phyloP scores from a whole-genome alignment of 2,888 invertebrate genomes.

The Pyralis farinalis region DNA sequence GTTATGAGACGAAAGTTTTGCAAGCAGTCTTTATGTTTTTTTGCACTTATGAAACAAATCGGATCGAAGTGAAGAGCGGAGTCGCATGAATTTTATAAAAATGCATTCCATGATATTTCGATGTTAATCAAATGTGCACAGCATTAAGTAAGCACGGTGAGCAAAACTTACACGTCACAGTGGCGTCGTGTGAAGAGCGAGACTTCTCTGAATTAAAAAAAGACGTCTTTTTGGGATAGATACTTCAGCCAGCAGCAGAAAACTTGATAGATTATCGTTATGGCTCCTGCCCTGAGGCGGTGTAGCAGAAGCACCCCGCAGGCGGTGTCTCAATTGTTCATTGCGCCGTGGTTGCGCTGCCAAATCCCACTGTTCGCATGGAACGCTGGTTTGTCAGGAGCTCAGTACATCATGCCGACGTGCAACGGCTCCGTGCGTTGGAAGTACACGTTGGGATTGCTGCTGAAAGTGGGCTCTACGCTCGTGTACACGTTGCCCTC shows the following conservation, averaged over 20 bases:
- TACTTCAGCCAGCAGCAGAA: conserved; percentile 26
- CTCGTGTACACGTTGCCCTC: conserved; percentile 93
- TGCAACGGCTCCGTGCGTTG: conserved; percentile 90
- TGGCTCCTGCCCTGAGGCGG: conserved; percentile 13
- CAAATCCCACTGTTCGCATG: conserved; percentile 72
- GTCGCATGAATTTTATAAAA: too few species aligned
- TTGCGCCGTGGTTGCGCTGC: conserved; percentile 48
- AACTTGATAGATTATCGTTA: conserved; percentile 7
- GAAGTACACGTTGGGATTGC: conserved; percentile 95
- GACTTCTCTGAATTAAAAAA: too few species aligned
- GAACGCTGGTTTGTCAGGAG: conserved; percentile 75
- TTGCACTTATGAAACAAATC: too few species aligned
- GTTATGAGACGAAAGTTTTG: too few species aligned
- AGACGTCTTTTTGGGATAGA: too few species aligned
- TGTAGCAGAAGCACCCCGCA: conserved; percentile 5
- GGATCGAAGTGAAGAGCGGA: too few species aligned
- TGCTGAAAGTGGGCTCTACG: conserved; percentile 91
- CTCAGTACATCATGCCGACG: conserved; percentile 95
- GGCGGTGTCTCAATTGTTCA: conserved; percentile 10
- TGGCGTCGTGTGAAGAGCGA: too few species aligned
- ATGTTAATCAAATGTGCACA: too few species aligned
- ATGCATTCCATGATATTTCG: too few species aligned
- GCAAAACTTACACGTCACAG: too few species aligned
- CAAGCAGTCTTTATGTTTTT: too few species aligned
- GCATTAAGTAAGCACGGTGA: too few species aligned